Conservation (phyloP, 2,888 invertebrate species). For the Phyllotreta striolata region DNA sequence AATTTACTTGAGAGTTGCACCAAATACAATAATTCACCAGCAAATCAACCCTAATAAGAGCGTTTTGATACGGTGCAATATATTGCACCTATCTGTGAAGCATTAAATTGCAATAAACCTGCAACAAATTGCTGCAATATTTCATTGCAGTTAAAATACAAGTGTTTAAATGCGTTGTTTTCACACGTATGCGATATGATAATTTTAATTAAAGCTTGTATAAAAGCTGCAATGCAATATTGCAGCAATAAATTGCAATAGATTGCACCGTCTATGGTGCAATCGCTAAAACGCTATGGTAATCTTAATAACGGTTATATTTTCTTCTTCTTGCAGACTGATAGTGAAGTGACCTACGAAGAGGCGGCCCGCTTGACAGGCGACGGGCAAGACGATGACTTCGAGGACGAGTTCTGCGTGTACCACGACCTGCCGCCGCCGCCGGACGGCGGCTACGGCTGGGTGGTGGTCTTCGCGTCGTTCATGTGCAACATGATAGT, state of each 20-base stretch:
- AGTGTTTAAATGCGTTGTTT: too few relatives aligned
- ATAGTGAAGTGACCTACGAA: constrained; percentile 86
- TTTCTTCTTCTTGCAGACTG: constrained; percentile 71
- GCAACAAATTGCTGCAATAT: too few relatives aligned
- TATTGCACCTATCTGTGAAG: too few relatives aligned
- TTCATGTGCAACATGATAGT: constrained; percentile 98
- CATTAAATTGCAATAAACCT: too few relatives aligned
- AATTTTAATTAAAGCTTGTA: background rate
- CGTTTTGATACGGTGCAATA: too few relatives aligned
- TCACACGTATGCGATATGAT: too few relatives aligned
- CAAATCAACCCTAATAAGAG: too few relatives aligned
- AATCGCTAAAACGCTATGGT: background rate
- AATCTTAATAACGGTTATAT: background rate
- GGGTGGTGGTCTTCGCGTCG: constrained; percentile 95
- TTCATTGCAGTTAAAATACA: too few relatives aligned
- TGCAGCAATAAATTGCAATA: too few relatives aligned
- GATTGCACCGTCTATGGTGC: background rate
- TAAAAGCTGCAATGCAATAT: too few relatives aligned
- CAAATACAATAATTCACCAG: too few relatives aligned
- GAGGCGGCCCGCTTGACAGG: constrained; percentile 81
- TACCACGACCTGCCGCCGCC: constrained; percentile 85
- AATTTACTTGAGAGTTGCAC: too few relatives aligned
- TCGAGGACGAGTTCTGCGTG: constrained; percentile 71
- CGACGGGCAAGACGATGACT: constrained; percentile 69
- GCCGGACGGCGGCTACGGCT: constrained; percentile 91